Percentiles rank a stretch among this genome's conserved stretches.
phyloP scores from a whole-genome alignment of 2,888 invertebrate genomes.

The Agonopterix subpropinquella region DNA sequence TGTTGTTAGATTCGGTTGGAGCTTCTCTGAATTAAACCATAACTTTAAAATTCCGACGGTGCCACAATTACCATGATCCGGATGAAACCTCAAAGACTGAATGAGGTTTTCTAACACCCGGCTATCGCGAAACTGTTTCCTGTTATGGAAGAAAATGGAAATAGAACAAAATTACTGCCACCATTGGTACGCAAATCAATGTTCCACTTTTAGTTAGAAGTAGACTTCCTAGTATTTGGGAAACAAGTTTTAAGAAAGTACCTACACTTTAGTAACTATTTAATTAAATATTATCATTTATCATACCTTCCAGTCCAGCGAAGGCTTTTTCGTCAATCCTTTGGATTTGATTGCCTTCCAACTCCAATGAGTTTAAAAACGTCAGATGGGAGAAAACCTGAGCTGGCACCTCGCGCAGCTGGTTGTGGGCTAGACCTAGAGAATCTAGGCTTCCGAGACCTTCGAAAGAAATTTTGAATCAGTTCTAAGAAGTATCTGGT shows the following conservation, averaged over 20 bases:
- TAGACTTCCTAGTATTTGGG: no score
- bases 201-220: no score
- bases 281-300: constrained; percentile 12
- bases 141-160: no score
- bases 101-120: no score
- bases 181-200: no score
- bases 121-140: no score
- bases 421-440: constrained; percentile 90
- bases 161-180: no score
- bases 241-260: not conserved
- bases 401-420: constrained; percentile 84
- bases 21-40: no score
- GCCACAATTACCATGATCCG: no score
- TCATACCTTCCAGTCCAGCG: constrained; percentile 88
- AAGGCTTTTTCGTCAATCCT: constrained; percentile 90
- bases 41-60: no score
- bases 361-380: constrained; percentile 88
- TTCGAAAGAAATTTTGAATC: constrained; percentile 38
- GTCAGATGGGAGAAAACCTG: constrained; percentile 89
- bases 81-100: no score
- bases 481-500: not conserved
- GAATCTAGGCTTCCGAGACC: constrained; percentile 89
- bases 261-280: not conserved
- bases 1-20: no score
- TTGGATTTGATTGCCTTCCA: constrained; percentile 90